A percentile compares a stretch with the other conserved stretches of the same genome.
Conservation (phyloP, 2,113 vertebrate species). For the Ammospiza nelsoni region DNA sequence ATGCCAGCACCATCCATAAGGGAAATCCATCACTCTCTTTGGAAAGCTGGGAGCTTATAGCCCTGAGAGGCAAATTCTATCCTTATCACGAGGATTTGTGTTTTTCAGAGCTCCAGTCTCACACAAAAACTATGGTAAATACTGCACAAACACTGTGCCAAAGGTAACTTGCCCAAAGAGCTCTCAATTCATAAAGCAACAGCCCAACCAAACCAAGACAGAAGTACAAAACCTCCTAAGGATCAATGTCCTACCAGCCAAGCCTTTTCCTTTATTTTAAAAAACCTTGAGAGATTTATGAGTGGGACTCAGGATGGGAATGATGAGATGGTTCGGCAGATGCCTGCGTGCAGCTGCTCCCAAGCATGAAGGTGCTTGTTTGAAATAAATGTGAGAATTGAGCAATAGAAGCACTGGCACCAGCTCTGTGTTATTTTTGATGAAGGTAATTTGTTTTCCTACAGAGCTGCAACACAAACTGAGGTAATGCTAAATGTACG, state of each 20-base stretch:
- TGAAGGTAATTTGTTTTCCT: slow-evolving; percentile 24
- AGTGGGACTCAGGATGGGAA: not conserved
- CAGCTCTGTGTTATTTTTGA: not conserved
- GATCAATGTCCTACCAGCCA: not conserved
- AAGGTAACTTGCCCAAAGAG: not conserved
- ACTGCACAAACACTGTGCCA: not conserved
- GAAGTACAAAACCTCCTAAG: not conserved
- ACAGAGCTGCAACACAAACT: not conserved
- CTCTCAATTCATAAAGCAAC: not conserved
- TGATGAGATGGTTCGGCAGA: not conserved
- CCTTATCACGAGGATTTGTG: not conserved
- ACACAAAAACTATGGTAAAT: not conserved
- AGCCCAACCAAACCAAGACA: not conserved
- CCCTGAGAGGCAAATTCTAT: not conserved
- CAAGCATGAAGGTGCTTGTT: slow-evolving; percentile 38
- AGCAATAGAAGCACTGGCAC: slow-evolving; percentile 7
- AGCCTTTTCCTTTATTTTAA: not conserved
- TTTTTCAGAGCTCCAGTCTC: not conserved
- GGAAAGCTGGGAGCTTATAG: not conserved
- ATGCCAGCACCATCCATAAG: fast-evolving
- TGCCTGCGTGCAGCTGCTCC: not conserved
- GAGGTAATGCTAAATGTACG: not conserved
- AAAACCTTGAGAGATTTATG: not conserved
- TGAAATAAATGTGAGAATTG: not conserved
- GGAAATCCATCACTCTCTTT: not conserved